phyloP scores from a whole-genome alignment of 37 sponge, comb jelly and placozoan species.

The Halichondria panicea region DNA sequence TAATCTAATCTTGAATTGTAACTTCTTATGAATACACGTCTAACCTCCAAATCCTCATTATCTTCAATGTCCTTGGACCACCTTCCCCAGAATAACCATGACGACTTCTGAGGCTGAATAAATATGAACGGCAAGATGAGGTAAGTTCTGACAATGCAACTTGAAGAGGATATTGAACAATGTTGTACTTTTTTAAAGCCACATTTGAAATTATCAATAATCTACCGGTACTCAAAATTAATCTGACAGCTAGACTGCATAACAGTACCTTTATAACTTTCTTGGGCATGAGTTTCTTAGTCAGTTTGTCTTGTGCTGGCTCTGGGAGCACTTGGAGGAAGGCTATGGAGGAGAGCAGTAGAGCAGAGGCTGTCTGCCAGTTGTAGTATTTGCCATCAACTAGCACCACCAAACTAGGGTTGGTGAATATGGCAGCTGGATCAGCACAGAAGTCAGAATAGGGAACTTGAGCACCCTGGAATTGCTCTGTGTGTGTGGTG shows the following conservation, averaged over 20 bases:
- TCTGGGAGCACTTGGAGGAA: slow-evolving; percentile 70
- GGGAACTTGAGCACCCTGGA: slow-evolving; percentile 47
- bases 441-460: slow-evolving; percentile 62
- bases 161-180: neutral
- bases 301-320: slow-evolving; percentile 19
- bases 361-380: slow-evolving; percentile 80
- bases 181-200: too few relatives aligned
- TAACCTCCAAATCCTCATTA: neutral
- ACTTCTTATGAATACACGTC: too few relatives aligned
- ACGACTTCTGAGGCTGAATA: slow-evolving; percentile 11
- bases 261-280: too few relatives aligned
- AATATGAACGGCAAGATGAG: too few relatives aligned
- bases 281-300: slow-evolving; percentile 46
- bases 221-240: neutral
- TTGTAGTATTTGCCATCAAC: slow-evolving; percentile 72
- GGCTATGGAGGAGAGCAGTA: slow-evolving; percentile 75
- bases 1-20: too few relatives aligned
- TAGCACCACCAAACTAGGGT: slow-evolving; percentile 75
- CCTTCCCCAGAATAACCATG: slow-evolving; percentile 41
- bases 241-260: neutral
- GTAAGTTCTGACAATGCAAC: neutral
- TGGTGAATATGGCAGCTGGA: slow-evolving; percentile 26
- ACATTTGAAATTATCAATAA: neutral
- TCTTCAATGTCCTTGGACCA: slow-evolving; percentile 11
- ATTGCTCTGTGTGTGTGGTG: slow-evolving; percentile 55